Conservation (phyloP, 2,113 vertebrate genomes). For the Tragelaphus scriptus region DNA sequence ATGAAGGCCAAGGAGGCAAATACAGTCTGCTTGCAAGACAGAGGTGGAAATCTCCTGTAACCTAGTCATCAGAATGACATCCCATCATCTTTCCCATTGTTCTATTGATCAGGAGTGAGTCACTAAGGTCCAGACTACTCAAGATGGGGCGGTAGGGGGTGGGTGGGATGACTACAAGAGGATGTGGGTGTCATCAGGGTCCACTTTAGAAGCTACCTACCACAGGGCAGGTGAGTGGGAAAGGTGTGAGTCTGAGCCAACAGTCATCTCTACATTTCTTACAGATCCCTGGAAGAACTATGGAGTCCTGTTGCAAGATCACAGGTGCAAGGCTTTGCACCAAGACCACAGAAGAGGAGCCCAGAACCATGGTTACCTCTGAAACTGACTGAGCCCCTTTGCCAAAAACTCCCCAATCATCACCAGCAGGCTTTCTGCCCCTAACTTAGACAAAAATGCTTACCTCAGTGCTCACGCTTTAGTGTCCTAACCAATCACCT, state of each 20-base stretch:
- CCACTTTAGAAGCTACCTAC: background rate
- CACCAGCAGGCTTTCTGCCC: background rate
- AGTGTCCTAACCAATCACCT: background rate
- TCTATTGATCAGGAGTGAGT: background rate
- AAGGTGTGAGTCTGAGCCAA: background rate
- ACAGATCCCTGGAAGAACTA: background rate
- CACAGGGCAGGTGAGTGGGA: background rate
- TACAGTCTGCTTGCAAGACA: background rate
- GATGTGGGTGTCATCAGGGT: background rate
- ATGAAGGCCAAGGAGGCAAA: background rate
- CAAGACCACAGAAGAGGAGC: background rate
- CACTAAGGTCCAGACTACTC: background rate
- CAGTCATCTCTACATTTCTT: background rate
- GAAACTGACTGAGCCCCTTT: background rate
- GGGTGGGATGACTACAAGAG: background rate
- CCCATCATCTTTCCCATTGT: background rate
- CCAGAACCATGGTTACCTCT: background rate
- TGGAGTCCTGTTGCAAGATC: background rate
- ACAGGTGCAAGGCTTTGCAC: background rate
- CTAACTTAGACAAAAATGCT: background rate
- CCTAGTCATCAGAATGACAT: background rate
- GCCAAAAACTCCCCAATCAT: background rate
- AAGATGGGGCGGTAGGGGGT: rapidly evolving
- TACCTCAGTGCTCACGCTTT: background rate
- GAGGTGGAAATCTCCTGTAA: background rate